Base-by-base conservation (phyloP, 1,140 invertebrate genomes). In the Dendrolimus punctatus region DNA sequence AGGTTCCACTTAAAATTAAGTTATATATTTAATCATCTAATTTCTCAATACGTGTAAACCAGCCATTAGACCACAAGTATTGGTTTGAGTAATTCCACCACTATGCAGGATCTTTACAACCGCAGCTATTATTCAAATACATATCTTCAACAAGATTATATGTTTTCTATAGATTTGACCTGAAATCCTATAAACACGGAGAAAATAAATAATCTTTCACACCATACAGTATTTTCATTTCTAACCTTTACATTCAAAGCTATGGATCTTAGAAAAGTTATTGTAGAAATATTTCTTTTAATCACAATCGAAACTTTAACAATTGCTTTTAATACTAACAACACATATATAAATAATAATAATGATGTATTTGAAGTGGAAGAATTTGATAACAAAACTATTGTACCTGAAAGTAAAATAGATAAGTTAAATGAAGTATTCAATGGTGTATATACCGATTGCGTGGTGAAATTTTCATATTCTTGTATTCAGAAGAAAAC, bases 401-500 rank as follows among this genome's bases (percentile, higher is more conserved):
- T 23, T 23, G 3, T 23, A 23, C 23, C 23, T 23, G 42, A 51
- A 38, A 58, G 54, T 61, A 39, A 10, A 39, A 54, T 50, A 52
- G 52, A 56, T 40, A 58, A 62, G 9, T 48, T 64, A 8, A 55
- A 58, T 44, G 52, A 61, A 52, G 75, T 73, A 6, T 87, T 85
- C 51, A 58, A 78, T 57, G 81, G 81, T 63, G 87, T 88, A 52
- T 89, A 89, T 69, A 69, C 77, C 6, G 81, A 86, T 62, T 88
- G 87, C 68, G 68, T 87, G 54, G 53, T 80, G 38, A 68, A 77
- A 58, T 68, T 91, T 1, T 91, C 90, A 0, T 79, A 88, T 5
- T 57, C 64, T 8, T 91, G 90, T 56, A 66, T 88, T 9, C 88
- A 88, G 57, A 88, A 81, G 40, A 87, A 88, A 58, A 79, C 90